Percentiles rank a stretch among this genome's conserved stretches.
phyloP scores from a whole-genome alignment of 2,797 vertebrate genomes.

The Anguilla pacifica region DNA sequence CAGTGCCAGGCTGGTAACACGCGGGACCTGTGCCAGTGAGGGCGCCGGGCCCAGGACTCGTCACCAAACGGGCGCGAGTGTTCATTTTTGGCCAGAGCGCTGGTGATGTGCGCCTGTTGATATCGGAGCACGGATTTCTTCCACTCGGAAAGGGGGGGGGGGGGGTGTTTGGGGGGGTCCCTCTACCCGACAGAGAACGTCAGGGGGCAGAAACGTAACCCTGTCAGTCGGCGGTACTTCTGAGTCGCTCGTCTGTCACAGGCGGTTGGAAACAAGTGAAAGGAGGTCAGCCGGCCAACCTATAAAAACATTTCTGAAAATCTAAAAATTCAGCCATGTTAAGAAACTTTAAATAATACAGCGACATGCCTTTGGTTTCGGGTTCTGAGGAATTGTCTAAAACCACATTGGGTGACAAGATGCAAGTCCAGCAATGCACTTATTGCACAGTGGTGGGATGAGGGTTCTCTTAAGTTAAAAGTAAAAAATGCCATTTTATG shows the following conservation, averaged over 20 bases:
- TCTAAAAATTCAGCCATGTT: not conserved
- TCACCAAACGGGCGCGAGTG: not conserved
- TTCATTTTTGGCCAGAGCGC: not conserved
- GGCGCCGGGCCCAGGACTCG: not conserved
- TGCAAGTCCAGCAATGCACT: not conserved
- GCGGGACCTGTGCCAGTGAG: not conserved
- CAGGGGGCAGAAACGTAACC: not conserved
- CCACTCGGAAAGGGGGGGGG: too few relatives aligned
- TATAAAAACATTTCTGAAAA: not conserved
- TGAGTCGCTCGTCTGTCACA: not conserved
- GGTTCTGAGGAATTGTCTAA: not conserved
- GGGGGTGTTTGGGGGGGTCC: not conserved
- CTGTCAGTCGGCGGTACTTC: not conserved
- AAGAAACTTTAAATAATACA: not conserved
- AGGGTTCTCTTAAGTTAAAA: not conserved
- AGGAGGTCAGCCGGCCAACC: not conserved
- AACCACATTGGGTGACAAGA: not conserved
- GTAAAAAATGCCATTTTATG: not conserved
- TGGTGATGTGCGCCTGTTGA: not conserved
- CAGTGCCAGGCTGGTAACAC: too few relatives aligned
- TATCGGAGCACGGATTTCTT: not conserved
- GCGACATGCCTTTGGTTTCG: not conserved
- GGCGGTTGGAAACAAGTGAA: not conserved
- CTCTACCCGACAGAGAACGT: not conserved
- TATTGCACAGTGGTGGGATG: not conserved